phyloP scores from a whole-genome alignment of 2,797 vertebrate genomes.

The Notamacropus eugenii region DNA sequence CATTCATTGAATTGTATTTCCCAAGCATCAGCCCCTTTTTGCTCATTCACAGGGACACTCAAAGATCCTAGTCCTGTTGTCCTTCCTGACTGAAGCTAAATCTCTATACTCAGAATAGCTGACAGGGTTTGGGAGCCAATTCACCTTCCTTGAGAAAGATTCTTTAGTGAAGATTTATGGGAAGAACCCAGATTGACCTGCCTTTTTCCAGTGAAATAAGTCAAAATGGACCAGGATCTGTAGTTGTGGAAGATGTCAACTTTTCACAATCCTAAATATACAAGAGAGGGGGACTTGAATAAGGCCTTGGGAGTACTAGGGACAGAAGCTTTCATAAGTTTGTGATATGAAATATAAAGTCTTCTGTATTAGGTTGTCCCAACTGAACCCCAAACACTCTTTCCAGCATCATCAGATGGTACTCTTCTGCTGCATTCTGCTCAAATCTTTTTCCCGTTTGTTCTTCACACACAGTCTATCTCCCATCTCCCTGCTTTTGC shows the following conservation, averaged over 20 bases:
- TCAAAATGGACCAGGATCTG: not conserved
- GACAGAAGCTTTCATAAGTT: not conserved
- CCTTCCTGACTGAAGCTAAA: not conserved
- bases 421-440: no score
- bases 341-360: no score
- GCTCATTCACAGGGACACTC: not conserved
- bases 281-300: not conserved
- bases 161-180: not conserved
- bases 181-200: no score
- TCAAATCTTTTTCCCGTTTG: not conserved
- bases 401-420: not conserved
- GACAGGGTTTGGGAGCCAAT: not conserved
- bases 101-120: not conserved
- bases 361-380: not conserved
- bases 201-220: not conserved
- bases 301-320: not conserved
- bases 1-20: not conserved
- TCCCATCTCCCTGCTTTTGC: not conserved
- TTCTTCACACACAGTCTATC: not conserved
- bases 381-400: not conserved
- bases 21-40: not conserved
- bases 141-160: not conserved
- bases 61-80: not conserved
- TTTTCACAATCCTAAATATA: not conserved
- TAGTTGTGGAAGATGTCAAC: not conserved